phyloP scores from a whole-genome alignment of 2,888 invertebrate species.

The Steinernema hermaphroditum region DNA sequence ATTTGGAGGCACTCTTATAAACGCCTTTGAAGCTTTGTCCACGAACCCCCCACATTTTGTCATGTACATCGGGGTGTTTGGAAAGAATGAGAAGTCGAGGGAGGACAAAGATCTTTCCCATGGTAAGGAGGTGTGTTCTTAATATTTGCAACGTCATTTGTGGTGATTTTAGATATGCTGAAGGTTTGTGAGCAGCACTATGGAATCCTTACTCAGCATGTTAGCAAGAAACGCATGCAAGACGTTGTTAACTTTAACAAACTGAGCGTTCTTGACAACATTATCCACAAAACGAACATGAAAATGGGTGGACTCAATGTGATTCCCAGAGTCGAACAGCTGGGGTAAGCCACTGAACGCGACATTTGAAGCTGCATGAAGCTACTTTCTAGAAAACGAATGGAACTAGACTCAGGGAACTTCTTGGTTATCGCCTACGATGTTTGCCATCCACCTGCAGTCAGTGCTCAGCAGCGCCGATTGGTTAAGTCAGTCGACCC shows the following conservation, averaged over 20 bases:
- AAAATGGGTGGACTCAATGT: conserved; percentile 34
- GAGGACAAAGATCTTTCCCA: too few species aligned
- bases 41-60: not conserved
- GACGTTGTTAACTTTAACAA: conserved; percentile 6
- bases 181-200: conserved; percentile 29
- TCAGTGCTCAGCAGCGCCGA: not conserved
- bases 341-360: conserved; percentile 21
- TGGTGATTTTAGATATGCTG: not conserved
- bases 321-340: not conserved
- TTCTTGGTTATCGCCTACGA: conserved; percentile 28
- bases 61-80: not conserved
- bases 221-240: not conserved
- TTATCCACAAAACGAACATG: conserved; percentile 34
- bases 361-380: not conserved
- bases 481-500: not conserved
- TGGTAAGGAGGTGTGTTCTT: too few species aligned
- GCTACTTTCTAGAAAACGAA: not conserved
- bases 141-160: too few species aligned
- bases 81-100: not conserved
- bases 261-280: conserved; percentile 13
- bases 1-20: not conserved
- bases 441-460: conserved; percentile 15
- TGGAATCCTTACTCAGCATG: conserved; percentile 28
- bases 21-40: not conserved
- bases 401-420: conserved; percentile 9